These are phyloP conservation scores for Mythimna ferrago DNA, from an alignment of 2,888 invertebrate genomes.

Conservation along the genomic window DNA sequence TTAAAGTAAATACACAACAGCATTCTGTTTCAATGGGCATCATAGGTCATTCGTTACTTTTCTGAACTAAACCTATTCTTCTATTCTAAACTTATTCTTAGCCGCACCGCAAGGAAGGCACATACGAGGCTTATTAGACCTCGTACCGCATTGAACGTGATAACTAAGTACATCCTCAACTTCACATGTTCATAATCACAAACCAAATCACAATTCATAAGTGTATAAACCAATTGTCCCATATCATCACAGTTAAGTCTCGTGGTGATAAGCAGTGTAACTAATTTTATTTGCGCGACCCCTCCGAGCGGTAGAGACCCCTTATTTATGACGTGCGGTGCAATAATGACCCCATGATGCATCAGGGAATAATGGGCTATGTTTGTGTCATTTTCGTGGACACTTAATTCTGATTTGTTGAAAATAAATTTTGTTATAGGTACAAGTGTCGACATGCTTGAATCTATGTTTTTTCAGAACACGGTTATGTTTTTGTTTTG, in stretches of 20 bases:
- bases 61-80: no score
- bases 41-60: no score
- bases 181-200: neutral
- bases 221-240: conserved; percentile 31
- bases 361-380: conserved; percentile 22
- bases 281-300: conserved; percentile 79
- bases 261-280: conserved; percentile 67
- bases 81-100: no score
- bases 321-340: conserved; percentile 71
- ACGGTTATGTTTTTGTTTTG: no score
- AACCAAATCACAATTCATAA: conserved; percentile 19
- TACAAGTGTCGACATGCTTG: no score
- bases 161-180: neutral
- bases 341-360: conserved; percentile 65
- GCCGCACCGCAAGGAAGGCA: no score
- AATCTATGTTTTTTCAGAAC: neutral
- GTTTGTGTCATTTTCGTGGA: conserved; percentile 48
- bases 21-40: no score
- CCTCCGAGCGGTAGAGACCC: conserved; percentile 54
- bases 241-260: conserved; percentile 53
- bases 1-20: no score
- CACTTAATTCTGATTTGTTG: conserved; percentile 28
- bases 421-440: neutral
- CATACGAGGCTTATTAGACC: no score
- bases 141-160: no score